Evolutionary conservation across 2,797 vertebrate species (phyloP).

Genomic region (Oreochromis grahami): DNA sequence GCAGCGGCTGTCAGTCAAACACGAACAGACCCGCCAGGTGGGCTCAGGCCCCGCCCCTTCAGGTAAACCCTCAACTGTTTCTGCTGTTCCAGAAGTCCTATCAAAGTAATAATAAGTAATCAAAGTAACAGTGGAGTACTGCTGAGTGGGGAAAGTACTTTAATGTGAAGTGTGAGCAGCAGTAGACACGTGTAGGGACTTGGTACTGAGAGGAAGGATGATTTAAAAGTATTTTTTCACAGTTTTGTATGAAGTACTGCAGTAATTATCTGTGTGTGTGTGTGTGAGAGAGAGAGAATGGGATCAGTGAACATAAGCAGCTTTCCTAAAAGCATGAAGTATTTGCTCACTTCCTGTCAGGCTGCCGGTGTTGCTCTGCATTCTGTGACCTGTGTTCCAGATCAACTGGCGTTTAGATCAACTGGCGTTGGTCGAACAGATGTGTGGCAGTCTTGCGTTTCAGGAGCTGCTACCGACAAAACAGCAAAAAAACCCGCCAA

Average conservation of each 20-base stretch:
- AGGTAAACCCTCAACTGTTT: neutral
- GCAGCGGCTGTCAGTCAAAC: neutral
- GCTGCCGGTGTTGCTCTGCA: neutral
- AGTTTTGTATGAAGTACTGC: neutral
- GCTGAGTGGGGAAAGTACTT: neutral
- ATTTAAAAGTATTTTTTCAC: neutral
- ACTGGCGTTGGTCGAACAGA: no score
- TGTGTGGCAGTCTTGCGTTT: no score
- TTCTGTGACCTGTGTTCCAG: neutral
- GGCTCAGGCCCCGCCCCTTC: constrained; percentile 30
- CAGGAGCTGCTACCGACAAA: no score
- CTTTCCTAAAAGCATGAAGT: neutral
- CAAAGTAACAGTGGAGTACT: neutral
- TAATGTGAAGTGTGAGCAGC: no score
- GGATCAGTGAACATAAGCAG: neutral
- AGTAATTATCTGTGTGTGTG: neutral
- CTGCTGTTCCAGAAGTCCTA: neutral
- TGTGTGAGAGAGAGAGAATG: neutral
- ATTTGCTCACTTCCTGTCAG: neutral
- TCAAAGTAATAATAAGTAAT: neutral
- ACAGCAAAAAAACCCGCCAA: no score
- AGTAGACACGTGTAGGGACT: neutral
- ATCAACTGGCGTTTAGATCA: no score
- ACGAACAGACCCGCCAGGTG: constrained; percentile 7
- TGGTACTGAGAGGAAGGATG: neutral